phyloP scores from a whole-genome alignment of 1,140 invertebrate species.

The Pseudomyrmex pallidus region DNA sequence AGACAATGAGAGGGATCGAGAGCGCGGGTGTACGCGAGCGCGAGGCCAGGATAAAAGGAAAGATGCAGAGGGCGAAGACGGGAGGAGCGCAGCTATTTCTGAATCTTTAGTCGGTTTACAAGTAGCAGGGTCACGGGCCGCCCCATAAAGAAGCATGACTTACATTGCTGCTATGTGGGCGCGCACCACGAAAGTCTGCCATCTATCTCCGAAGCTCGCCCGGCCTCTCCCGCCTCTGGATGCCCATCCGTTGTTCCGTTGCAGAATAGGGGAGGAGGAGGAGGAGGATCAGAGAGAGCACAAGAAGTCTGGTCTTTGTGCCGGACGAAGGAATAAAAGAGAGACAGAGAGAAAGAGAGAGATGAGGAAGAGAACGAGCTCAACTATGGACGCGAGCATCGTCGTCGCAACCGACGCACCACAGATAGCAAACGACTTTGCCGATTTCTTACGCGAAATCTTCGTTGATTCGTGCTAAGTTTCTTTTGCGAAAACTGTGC shows the following conservation, averaged over 20 bases:
- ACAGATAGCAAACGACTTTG: conserved; percentile 30
- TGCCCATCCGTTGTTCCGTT: conserved; percentile 66
- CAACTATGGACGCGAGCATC: conserved; percentile 9
- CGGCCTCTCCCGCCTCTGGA: conserved; percentile 67
- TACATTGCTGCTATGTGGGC: conserved; percentile 83
- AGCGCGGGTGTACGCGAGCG: neutral
- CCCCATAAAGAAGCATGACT: conserved; percentile 84
- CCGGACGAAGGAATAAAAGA: neutral
- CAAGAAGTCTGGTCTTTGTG: conserved; percentile 33
- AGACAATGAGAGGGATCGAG: conserved; percentile 45
- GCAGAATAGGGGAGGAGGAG: conserved; percentile 3
- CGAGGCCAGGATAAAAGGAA: neutral
- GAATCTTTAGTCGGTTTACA: conserved; percentile 85
- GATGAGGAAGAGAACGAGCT: neutral
- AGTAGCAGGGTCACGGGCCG: conserved; percentile 83
- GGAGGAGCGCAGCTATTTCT: conserved; percentile 79
- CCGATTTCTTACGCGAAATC: conserved; percentile 27
- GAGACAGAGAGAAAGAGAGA: neutral
- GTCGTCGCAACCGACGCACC: conserved; percentile 14
- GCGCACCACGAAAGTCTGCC: conserved; percentile 80
- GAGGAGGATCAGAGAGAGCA: neutral
- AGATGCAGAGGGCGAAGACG: neutral
- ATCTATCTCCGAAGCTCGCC: conserved; percentile 78
- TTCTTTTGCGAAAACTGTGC: neutral
- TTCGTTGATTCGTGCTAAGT: conserved; percentile 23